A percentile compares a stretch with the other conserved stretches of the same genome.
These are phyloP conservation scores for Pseudomyrmex sp. DNA, from an alignment of 1,140 invertebrate species.

Conservation along the genomic window DNA sequence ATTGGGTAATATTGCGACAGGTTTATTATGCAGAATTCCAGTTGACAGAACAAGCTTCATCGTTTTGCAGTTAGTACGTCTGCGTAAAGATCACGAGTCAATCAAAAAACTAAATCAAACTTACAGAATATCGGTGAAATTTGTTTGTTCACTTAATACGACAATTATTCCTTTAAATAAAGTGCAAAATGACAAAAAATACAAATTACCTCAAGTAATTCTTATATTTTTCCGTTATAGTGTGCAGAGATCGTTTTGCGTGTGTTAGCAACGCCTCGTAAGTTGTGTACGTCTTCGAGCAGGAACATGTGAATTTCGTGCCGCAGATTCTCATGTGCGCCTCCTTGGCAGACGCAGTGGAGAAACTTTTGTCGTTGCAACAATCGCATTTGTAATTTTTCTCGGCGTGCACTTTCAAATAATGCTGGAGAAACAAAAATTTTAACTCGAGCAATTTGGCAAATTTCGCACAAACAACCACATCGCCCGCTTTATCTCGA, in stretches of 20 bases:
- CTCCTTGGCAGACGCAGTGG: constrained; percentile 83
- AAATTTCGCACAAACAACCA: too few relatives aligned
- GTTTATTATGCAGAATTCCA: constrained; percentile 63
- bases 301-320: constrained; percentile 85
- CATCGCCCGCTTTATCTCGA: background rate
- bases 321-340: constrained; percentile 85
- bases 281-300: constrained; percentile 84
- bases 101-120: background rate
- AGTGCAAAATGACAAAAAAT: background rate
- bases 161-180: background rate
- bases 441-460: background rate
- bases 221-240: constrained; percentile 80
- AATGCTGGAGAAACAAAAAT: constrained; percentile 84
- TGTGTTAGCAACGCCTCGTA: constrained; percentile 87
- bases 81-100: constrained; percentile 24
- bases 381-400: constrained; percentile 85
- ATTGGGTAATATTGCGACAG: constrained; percentile 73
- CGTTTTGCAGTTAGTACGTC: constrained; percentile 60
- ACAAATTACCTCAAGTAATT: constrained; percentile 73
- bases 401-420: constrained; percentile 87
- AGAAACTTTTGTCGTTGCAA: constrained; percentile 86
- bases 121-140: constrained; percentile 20
- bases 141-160: background rate
- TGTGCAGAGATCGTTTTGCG: constrained; percentile 85
- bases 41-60: constrained; percentile 37